Percentiles rank a stretch among this genome's conserved stretches.
Conservation (phyloP, 1,140 invertebrate species). For the Drosophila santomea region DNA sequence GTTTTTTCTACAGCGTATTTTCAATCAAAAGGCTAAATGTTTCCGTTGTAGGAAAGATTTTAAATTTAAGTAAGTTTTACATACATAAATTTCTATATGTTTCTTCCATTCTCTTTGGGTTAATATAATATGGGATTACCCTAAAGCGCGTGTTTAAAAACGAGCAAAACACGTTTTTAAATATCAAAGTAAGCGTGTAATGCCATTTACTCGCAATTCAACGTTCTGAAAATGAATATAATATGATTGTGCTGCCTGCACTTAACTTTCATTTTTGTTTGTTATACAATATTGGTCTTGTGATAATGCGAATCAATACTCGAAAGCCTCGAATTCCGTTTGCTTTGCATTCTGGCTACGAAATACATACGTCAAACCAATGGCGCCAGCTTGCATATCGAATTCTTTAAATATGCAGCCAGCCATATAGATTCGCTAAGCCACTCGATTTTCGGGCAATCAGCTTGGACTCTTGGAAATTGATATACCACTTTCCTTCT, state of each 20-base stretch:
- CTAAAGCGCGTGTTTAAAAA: neutral
- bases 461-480: conserved; percentile 34
- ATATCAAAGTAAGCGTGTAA: neutral
- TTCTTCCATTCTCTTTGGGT: neutral
- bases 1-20: neutral
- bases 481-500: conserved; percentile 11
- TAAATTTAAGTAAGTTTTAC: neutral
- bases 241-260: conserved; percentile 21
- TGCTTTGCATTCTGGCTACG: conserved; percentile 19
- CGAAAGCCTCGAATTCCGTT: conserved; percentile 16
- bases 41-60: neutral
- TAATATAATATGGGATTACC: neutral
- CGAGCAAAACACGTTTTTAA: neutral
- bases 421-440: conserved; percentile 38
- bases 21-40: too few relatives aligned
- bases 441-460: conserved; percentile 39
- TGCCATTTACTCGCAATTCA: neutral
- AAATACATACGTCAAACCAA: conserved; percentile 50
- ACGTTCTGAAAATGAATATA: conserved; percentile 25
- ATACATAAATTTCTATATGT: neutral
- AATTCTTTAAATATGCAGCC: conserved; percentile 40
- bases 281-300: conserved; percentile 41
- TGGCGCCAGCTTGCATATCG: conserved; percentile 42
- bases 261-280: conserved; percentile 24
- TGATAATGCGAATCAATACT: conserved; percentile 26